Evolutionary conservation across 1,140 invertebrate species (phyloP).

Genomic region (Sesamia nonagrioides): DNA sequence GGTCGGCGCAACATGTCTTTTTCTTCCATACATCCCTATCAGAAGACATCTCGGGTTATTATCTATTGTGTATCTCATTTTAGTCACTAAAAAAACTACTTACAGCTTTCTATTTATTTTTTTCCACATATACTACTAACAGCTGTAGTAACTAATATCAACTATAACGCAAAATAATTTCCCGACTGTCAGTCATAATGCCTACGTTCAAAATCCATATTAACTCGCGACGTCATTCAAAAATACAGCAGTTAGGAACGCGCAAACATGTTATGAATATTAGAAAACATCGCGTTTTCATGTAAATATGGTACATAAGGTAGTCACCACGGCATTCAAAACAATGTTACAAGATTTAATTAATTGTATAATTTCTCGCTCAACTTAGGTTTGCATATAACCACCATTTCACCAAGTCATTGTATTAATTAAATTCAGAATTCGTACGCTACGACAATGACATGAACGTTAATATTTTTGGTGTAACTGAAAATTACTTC

Average conservation of each 20-base stretch:
- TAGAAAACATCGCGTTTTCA: constrained; percentile 7
- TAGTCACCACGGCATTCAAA: constrained; percentile 18
- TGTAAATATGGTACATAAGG: constrained; percentile 7
- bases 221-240: constrained; percentile 1
- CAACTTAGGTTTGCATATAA: constrained; percentile 36
- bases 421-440: constrained; percentile 38
- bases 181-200: neutral
- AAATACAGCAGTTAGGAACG: constrained; percentile 10
- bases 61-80: too few relatives aligned
- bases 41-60: too few relatives aligned
- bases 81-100: too few relatives aligned
- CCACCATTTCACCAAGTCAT: constrained; percentile 24
- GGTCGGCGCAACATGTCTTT: too few relatives aligned
- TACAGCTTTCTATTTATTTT: neutral
- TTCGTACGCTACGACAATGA: constrained; percentile 32
- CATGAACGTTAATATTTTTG: constrained; percentile 11
- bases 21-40: too few relatives aligned
- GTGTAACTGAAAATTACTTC: neutral
- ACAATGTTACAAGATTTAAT: constrained; percentile 43
- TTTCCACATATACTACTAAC: too few relatives aligned
- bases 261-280: constrained; percentile 10
- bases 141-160: neutral
- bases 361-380: constrained; percentile 45
- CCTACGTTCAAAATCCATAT: neutral
- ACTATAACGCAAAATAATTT: neutral